Evolutionary conservation across 1,140 invertebrate species (phyloP).

Genomic region (Maconellicoccus hirsutus): DNA sequence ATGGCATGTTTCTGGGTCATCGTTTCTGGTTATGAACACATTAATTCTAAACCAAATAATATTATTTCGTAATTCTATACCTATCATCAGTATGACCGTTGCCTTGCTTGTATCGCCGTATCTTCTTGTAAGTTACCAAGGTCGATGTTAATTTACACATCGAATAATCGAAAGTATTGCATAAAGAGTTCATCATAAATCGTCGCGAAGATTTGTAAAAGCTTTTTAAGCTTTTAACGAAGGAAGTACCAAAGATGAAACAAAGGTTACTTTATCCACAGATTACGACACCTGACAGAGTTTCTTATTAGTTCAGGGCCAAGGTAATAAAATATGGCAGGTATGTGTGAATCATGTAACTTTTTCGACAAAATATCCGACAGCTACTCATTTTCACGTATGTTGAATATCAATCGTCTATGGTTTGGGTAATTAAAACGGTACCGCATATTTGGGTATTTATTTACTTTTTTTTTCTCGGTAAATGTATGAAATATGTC

Average conservation of each 20-base stretch:
- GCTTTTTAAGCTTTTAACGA: too few species aligned
- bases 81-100: constrained; percentile 8
- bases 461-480: too few species aligned
- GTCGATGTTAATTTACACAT: constrained; percentile 9
- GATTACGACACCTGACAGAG: neutral
- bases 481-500: too few species aligned
- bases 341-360: neutral
- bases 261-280: neutral
- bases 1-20: constrained; percentile 1
- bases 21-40: neutral
- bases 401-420: neutral
- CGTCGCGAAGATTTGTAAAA: neutral
- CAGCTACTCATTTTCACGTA: neutral
- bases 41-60: constrained; percentile 6
- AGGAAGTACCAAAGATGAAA: too few species aligned
- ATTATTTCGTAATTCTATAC: constrained; percentile 4
- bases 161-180: neutral
- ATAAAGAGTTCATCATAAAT: neutral
- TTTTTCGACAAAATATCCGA: constrained; percentile 9
- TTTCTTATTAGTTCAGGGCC: neutral
- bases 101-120: neutral
- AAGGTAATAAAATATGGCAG: neutral
- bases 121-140: neutral
- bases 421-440: neutral
- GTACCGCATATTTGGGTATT: neutral